Percentiles rank a stretch among this genome's conserved stretches.
phyloP scores from a whole-genome alignment of 2,888 invertebrate species.

The Lepidochitona cinerea region DNA sequence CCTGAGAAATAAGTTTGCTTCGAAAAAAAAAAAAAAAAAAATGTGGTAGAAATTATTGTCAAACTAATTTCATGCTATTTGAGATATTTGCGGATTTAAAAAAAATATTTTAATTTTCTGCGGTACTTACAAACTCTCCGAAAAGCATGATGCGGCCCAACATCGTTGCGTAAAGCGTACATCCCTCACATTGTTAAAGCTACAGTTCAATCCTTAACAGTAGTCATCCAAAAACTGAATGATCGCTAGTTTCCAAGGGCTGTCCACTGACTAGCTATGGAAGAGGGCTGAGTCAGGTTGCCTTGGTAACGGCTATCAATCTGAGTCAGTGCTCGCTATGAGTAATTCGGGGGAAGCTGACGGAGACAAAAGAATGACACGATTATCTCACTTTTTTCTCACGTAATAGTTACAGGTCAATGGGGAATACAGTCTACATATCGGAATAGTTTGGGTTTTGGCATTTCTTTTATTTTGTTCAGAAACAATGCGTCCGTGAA shows the following conservation, averaged over 20 bases:
- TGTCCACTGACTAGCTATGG: background rate
- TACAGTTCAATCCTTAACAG: no score
- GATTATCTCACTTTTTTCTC: background rate
- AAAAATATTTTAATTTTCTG: background rate
- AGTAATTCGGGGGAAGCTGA: background rate
- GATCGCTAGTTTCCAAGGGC: background rate
- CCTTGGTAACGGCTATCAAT: background rate
- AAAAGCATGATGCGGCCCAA: background rate
- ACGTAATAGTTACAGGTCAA: no score
- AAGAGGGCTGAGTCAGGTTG: slow-evolving; percentile 1
- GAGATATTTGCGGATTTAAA: background rate
- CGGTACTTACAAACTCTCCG: background rate
- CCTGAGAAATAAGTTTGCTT: no score
- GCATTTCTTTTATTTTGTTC: no score
- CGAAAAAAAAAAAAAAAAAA: no score
- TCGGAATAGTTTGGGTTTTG: no score
- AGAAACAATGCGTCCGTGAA: no score
- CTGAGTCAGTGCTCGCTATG: background rate
- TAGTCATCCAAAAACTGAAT: no score
- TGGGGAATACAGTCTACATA: no score
- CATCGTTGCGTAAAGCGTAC: background rate
- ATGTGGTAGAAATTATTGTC: background rate
- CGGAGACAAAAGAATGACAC: background rate
- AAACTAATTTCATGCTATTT: background rate
- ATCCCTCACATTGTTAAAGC: background rate